These are phyloP conservation scores for Aplysina aerophoba DNA, from an alignment of 37 sponge, comb jelly and placozoan species.

Conservation along the genomic window DNA sequence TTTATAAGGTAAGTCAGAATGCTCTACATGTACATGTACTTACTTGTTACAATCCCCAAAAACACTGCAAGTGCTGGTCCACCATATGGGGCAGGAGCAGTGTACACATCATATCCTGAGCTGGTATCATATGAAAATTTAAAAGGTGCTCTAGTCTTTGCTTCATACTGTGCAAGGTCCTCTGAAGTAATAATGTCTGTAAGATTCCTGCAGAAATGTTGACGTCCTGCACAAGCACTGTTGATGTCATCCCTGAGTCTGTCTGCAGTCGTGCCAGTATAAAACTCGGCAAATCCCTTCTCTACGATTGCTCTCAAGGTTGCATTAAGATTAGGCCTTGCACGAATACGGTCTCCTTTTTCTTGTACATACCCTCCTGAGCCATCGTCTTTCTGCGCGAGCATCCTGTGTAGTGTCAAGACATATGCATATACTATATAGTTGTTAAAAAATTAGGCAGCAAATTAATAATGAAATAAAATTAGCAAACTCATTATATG, in stretches of 20 bases:
- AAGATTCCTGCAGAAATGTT: neutral
- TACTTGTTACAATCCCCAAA: neutral
- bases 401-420: too few species aligned
- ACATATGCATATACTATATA: too few species aligned
- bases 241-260: neutral
- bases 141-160: neutral
- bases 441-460: too few species aligned
- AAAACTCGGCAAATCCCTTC: neutral
- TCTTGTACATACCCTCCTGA: too few species aligned
- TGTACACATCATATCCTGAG: neutral
- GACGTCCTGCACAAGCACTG: neutral
- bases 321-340: neutral
- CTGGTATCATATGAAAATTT: neutral
- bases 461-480: too few species aligned
- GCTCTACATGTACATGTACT: too few species aligned
- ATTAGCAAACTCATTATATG: too few species aligned
- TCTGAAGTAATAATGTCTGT: neutral
- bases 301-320: neutral
- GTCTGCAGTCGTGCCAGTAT: neutral
- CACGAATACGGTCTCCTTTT: too few species aligned
- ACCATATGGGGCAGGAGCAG: neutral
- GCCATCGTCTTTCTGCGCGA: too few species aligned
- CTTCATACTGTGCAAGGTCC: neutral
- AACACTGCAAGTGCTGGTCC: conserved; percentile 12
- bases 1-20: too few species aligned